Base-by-base conservation (phyloP, 2,113 vertebrate species). In the Ciconia stormi region DNA sequence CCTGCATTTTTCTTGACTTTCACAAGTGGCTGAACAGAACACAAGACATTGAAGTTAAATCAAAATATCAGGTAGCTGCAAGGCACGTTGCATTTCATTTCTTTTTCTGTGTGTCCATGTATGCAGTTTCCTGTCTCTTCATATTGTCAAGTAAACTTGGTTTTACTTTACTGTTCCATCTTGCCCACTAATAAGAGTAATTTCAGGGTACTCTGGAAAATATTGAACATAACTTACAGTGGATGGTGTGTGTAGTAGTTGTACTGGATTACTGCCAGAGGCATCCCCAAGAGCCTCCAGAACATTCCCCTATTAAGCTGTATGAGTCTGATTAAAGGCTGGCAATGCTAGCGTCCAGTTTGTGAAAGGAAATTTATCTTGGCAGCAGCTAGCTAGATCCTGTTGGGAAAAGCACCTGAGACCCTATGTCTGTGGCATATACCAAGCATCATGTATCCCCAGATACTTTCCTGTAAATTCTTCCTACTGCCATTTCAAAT, bases 401-500 rank as follows among this genome's bases (percentile, higher is more conserved):
- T 85, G 56, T 82, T 80, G 92, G 84, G 95, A 95, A 86, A 92
- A 90, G 63, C 92, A 96, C 85, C 87, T 76, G 92, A 95, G 96
- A 88, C 82, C 66, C 49, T 55, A 5, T 62, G 78, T 91, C 90
- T 93, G 90, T 73, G 66, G 85, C 82, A 80, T 42, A 86, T 32
- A 92, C 66, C 62, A 86, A 86, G 78, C 58, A 77, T 16, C 46
- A 47, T 4, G 27, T 4, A 65, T 70, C 50, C 82, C 79, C 89
- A 92, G 89, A 82, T 20, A 71, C 47, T n/a, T 95, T 92, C 72
- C 89, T 91, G 86, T 72, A 95, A 93, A 95, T 47, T 61, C 86
- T 79, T 85, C 47, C 36, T 19, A 26, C 46, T 93, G 62, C 71
- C 55, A 46, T 67, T 91, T 92, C 70, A 89, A 65, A 67, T 74